These are phyloP conservation scores for Anoplopoma fimbria DNA, from an alignment of 2,113 vertebrate genomes.

Conservation along the genomic window DNA sequence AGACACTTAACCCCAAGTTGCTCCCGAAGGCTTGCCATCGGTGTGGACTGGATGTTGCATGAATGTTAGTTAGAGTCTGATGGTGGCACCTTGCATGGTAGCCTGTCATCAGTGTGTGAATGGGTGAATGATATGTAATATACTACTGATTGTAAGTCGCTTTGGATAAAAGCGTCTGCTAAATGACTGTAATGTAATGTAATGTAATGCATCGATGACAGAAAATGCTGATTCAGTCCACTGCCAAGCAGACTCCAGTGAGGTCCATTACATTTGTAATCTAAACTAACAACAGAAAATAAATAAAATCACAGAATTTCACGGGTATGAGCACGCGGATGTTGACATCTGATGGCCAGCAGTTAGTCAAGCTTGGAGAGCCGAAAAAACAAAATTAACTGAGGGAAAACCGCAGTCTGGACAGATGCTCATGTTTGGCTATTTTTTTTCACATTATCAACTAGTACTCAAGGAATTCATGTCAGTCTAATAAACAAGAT, in stretches of 20 bases:
- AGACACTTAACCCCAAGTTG: no score
- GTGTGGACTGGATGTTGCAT: no score
- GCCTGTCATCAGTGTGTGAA: no score
- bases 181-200: no score
- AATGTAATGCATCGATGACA: slow-evolving; percentile 30
- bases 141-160: no score
- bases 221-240: not conserved
- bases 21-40: no score
- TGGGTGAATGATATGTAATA: no score
- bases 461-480: not conserved
- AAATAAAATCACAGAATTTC: slow-evolving; percentile 19
- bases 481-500: not conserved
- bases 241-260: slow-evolving; percentile 25
- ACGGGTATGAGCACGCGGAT: slow-evolving; percentile 45
- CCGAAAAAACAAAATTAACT: slow-evolving; percentile 34
- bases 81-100: no score
- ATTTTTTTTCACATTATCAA: not conserved
- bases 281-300: slow-evolving; percentile 46
- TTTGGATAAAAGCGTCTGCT: no score
- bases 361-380: slow-evolving; percentile 48
- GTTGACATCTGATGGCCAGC: slow-evolving; percentile 54
- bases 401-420: slow-evolving; percentile 55
- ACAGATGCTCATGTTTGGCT: slow-evolving; percentile 5
- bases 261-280: slow-evolving; percentile 44
- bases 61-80: no score